Conservation (phyloP, 2,888 invertebrate genomes). For the Athalia circularis region DNA sequence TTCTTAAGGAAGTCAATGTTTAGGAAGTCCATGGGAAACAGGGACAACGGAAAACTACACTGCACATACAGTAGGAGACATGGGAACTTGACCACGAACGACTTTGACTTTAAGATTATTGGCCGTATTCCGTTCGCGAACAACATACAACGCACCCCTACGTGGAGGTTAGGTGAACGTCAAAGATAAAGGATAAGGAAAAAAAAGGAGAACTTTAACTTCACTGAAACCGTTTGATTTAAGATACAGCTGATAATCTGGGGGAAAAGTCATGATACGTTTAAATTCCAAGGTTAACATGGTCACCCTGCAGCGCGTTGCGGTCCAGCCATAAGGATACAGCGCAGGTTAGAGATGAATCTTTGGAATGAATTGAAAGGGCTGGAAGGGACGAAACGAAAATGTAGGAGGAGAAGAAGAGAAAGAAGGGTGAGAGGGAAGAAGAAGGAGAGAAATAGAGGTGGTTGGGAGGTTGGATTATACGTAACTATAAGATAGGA, state of each 20-base stretch:
- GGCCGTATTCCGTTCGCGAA: constrained; percentile 5
- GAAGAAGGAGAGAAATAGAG: constrained; percentile 47
- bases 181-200: background rate
- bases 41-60: constrained; percentile 73
- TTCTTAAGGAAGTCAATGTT: constrained; percentile 72
- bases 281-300: background rate
- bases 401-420: constrained; percentile 36
- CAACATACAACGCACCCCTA: background rate
- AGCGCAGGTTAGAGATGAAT: constrained; percentile 54
- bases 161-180: no score
- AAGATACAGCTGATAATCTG: background rate
- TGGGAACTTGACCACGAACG: constrained; percentile 64
- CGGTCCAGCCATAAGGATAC: background rate
- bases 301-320: background rate
- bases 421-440: constrained; percentile 47
- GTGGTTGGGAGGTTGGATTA: constrained; percentile 44
- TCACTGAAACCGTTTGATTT: background rate
- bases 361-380: constrained; percentile 60
- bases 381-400: constrained; percentile 46
- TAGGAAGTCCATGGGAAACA: constrained; percentile 73
- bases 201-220: background rate
- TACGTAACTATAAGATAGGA: constrained; percentile 62
- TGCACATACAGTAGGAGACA: constrained; percentile 59
- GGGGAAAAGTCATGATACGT: background rate
- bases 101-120: constrained; percentile 23